Conservation (phyloP, 1,140 invertebrate species). For the Andricus grossulariae region DNA sequence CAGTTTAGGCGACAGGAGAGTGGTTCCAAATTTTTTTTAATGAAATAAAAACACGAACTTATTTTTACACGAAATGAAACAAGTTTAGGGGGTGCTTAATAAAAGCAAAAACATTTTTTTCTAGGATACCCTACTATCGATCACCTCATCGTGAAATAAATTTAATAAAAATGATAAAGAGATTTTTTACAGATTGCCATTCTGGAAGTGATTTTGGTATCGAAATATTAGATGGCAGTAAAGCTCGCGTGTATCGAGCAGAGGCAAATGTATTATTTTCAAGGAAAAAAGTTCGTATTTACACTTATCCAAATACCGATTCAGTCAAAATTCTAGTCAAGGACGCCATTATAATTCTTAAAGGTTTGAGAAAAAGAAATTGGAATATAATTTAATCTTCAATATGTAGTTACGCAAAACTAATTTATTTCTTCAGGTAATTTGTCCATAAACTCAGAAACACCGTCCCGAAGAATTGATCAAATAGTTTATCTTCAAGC, state of each 20-base stretch:
- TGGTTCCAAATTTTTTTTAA: no score
- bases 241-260: not conserved
- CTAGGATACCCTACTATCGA: no score
- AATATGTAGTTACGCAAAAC: not conserved
- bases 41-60: no score
- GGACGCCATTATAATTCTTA: not conserved
- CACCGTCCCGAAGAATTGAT: not conserved
- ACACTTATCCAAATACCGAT: slow-evolving; percentile 6
- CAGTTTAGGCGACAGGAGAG: no score
- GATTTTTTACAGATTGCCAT: not conserved
- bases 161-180: no score
- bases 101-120: no score
- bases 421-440: not conserved
- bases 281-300: not conserved
- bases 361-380: not conserved
- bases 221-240: not conserved
- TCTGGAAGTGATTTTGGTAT: not conserved
- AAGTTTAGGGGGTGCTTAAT: no score
- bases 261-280: not conserved
- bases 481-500: not conserved
- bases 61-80: no score
- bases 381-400: not conserved
- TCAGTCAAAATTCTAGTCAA: not conserved
- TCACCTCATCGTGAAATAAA: no score
- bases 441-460: not conserved